phyloP scores from a whole-genome alignment of 2,113 vertebrate genomes.

The Cygnus atratus region DNA sequence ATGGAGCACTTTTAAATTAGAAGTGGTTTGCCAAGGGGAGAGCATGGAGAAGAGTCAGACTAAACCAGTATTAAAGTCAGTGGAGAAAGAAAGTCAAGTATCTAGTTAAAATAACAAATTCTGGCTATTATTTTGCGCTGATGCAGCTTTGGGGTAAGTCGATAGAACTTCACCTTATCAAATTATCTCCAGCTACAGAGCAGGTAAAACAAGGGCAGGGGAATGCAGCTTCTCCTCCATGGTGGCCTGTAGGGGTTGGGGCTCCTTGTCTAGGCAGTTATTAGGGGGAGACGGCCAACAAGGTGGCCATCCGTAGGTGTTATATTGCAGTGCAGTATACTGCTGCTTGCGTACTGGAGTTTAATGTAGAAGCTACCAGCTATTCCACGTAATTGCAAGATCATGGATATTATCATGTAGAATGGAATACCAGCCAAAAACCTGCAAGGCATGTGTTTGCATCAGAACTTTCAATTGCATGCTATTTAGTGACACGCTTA shows the following conservation, averaged over 20 bases:
- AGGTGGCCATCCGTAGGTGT: background rate
- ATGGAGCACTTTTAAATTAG: background rate
- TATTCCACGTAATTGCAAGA: background rate
- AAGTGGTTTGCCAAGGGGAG: background rate
- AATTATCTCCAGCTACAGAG: background rate
- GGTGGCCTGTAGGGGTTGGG: background rate
- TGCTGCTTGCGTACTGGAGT: background rate
- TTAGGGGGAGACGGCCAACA: no score
- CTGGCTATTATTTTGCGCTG: background rate
- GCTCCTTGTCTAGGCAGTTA: background rate
- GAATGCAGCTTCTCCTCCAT: background rate
- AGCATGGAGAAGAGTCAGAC: background rate
- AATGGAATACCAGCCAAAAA: background rate
- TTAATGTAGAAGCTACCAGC: background rate
- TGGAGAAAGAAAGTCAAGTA: background rate
- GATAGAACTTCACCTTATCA: background rate
- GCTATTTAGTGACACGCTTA: background rate
- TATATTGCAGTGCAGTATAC: background rate
- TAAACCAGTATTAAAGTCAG: background rate
- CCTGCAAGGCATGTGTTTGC: background rate
- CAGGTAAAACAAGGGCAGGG: background rate
- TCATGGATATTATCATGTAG: background rate
- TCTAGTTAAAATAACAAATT: background rate
- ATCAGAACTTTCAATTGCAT: background rate
- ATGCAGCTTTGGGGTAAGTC: background rate